phyloP scores from a whole-genome alignment of 2,113 vertebrate genomes.

The Amblyornis subalaris region DNA sequence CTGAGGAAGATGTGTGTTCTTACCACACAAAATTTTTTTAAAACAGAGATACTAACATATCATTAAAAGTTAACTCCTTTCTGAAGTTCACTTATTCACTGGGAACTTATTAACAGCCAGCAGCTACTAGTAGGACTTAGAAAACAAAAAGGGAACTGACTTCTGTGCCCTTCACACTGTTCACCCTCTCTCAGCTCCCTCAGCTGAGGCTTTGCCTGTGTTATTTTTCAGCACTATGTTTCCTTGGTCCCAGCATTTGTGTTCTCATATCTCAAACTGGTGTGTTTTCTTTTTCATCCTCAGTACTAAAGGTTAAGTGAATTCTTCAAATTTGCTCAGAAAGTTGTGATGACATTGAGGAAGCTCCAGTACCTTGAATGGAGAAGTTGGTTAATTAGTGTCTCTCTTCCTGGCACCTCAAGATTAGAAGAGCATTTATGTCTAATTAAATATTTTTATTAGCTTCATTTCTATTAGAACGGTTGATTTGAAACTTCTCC shows the following conservation, averaged over 20 bases:
- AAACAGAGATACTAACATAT: not conserved
- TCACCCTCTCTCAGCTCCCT: not conserved
- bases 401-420: not conserved
- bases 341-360: not conserved
- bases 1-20: not conserved
- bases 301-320: not conserved
- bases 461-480: not conserved
- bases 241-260: not conserved
- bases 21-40: not conserved
- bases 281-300: not conserved
- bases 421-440: not conserved
- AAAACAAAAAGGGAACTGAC: not conserved
- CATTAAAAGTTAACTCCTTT: not conserved
- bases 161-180: not conserved
- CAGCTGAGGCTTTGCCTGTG: not conserved
- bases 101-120: not conserved
- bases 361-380: not conserved
- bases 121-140: not conserved
- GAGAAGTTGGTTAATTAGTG: not conserved
- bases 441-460: not conserved
- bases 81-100: not conserved
- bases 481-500: not conserved
- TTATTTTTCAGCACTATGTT: not conserved
- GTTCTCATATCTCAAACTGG: not conserved
- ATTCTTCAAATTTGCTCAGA: accelerated